phyloP scores from a whole-genome alignment of 2,797 vertebrate species.

The Phaenicophaeus curvirostris region DNA sequence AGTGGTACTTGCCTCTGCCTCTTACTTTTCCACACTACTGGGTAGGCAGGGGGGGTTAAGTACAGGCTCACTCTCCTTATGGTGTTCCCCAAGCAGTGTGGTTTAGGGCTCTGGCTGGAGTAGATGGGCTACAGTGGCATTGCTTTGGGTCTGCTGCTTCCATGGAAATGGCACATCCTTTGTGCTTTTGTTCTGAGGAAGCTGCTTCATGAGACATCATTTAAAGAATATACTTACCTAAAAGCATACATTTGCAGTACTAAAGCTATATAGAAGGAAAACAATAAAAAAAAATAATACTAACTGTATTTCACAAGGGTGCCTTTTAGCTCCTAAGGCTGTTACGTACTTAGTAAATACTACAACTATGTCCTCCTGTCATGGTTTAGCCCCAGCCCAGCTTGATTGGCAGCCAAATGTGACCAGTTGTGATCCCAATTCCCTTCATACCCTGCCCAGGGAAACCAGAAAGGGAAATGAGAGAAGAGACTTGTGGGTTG shows the following conservation, averaged over 20 bases:
- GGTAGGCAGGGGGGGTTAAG: neutral
- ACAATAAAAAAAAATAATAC: neutral
- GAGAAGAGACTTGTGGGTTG: too few relatives aligned
- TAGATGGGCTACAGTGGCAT: neutral
- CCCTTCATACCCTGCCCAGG: too few relatives aligned
- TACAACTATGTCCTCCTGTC: neutral
- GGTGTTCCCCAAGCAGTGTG: neutral
- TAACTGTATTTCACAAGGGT: neutral
- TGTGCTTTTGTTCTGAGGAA: neutral
- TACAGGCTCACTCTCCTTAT: neutral
- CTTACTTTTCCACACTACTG: neutral
- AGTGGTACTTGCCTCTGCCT: neutral
- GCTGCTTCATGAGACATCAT: neutral
- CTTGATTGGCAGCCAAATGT: too few relatives aligned
- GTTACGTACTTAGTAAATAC: neutral
- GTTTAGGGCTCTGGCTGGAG: neutral
- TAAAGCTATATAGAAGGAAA: neutral
- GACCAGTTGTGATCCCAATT: too few relatives aligned
- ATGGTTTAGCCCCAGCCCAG: too few relatives aligned
- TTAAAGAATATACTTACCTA: neutral
- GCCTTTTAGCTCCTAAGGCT: neutral
- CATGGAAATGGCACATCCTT: neutral
- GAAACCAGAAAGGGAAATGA: too few relatives aligned
- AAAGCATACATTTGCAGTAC: neutral
- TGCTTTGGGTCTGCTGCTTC: neutral